phyloP scores from a whole-genome alignment of 2,888 invertebrate genomes.

The Pammene aurita region DNA sequence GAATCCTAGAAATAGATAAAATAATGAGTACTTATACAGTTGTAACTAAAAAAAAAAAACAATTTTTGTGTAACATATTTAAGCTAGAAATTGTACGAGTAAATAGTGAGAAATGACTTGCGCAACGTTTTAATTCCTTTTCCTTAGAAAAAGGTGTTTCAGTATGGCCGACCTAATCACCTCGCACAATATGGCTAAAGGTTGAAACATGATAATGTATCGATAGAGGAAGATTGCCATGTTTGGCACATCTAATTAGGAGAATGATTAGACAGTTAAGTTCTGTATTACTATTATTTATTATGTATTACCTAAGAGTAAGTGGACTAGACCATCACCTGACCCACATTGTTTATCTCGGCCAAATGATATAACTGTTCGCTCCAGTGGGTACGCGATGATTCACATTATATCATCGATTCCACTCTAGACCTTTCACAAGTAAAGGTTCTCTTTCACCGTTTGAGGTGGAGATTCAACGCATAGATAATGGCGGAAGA shows the following conservation, averaged over 20 bases:
- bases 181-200: too few species aligned
- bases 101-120: not conserved
- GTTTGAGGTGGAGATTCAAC: not conserved
- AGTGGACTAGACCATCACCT: constrained; percentile 18
- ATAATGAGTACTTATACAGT: not conserved
- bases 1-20: constrained; percentile 47
- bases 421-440: constrained; percentile 35
- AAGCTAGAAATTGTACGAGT: not conserved
- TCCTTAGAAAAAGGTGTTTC: too few species aligned
- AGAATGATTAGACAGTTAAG: too few species aligned
- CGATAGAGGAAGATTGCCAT: too few species aligned
- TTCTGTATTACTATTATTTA: too few species aligned
- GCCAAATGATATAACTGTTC: constrained; percentile 32
- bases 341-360: constrained; percentile 31
- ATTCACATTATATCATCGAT: constrained; percentile 38
- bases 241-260: too few species aligned
- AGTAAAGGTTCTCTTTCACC: constrained; percentile 33
- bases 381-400: constrained; percentile 25
- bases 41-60: not conserved
- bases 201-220: too few species aligned
- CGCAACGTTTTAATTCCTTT: not conserved
- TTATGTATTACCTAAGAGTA: too few species aligned
- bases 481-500: constrained; percentile 1
- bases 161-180: too few species aligned
- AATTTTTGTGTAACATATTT: too few species aligned